Evolutionary conservation across 2,113 vertebrate species (phyloP), one percentile per base, ranked within the genome.

Genomic region (Engraulis encrasicolus): DNA sequence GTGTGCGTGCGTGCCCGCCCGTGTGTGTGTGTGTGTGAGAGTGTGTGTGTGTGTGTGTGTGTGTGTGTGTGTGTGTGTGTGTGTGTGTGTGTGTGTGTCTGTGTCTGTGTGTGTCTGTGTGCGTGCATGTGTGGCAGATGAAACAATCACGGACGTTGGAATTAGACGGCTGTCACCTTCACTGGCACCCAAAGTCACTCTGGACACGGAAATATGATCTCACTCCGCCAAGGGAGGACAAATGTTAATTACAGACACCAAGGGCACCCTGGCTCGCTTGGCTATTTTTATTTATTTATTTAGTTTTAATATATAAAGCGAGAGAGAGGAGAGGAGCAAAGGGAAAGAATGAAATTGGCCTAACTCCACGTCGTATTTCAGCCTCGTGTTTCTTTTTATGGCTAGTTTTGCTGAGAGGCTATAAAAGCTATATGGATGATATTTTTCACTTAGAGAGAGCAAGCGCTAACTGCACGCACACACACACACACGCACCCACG

Each of bases 241-340:
- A 83, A 86, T 84, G 48, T 85, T 87, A 83, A 81, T 45, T 84
- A 85, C 52, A 66, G 17, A 78, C n/a, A n/a, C 48, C 81, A 81
- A 84, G 82, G 79, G 80, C 81, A 18, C 27, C 82, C 31, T 34
- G n/a, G n/a, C n/a, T n/a, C n/a, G 23, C 23, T 61, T 78, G 66
- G 36, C 14, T 50, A 40, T 3, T 48, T 82, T 83, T 77, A 81
- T 54, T 23, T 11, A n/a, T 23, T 66, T 31, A n/a, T 66, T n/a
- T n/a, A n/a, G n/a, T n/a, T n/a, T n/a, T n/a, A n/a, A n/a, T n/a
- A n/a, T n/a, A n/a, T 74, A 34, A 74, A 74, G 23, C 23, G 58
- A 66, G 66, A 74, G 27, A 45, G 66, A 74, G 31, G 66, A 74
- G 27, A 9, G 12, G 18, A 27, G 50, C 12, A 6, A 27, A 14